Percentiles rank a stretch among this genome's conserved stretches.
Evolutionary conservation across 2,113 vertebrate species (phyloP).

Genomic region (Protomyctophum bolini): DNA sequence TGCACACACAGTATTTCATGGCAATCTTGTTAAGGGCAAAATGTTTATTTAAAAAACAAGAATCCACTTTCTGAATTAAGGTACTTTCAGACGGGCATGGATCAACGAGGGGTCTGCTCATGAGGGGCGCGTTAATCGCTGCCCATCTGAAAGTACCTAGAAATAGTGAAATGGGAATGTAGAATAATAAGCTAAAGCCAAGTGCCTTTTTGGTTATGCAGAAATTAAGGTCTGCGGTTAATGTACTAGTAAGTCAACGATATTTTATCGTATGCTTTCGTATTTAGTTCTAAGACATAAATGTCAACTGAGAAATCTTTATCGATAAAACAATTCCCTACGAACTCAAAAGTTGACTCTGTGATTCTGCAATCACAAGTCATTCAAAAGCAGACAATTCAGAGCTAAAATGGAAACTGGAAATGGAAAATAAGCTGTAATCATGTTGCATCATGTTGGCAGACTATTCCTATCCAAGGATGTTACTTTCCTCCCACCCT

Average conservation of each 20-base stretch:
- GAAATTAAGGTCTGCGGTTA: too few species aligned
- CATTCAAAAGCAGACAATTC: conserved; percentile 21
- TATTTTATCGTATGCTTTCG: too few species aligned
- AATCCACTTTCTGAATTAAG: not conserved
- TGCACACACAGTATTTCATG: conserved; percentile 31
- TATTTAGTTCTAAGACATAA: too few species aligned
- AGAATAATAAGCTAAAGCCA: not conserved
- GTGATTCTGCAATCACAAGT: not conserved
- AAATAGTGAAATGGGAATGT: conserved; percentile 4
- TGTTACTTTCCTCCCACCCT: conserved; percentile 14
- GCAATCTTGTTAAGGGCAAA: conserved; percentile 14
- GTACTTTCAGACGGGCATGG: too few species aligned
- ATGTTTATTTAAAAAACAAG: conserved; percentile 2
- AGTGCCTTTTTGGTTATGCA: too few species aligned
- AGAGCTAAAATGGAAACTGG: not conserved
- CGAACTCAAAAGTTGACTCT: not conserved
- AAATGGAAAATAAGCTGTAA: conserved; percentile 10
- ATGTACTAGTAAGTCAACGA: too few species aligned
- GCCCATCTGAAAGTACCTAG: not conserved
- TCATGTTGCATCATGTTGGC: conserved; percentile 1
- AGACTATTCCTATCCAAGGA: conserved; percentile 13
- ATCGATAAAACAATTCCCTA: not conserved
- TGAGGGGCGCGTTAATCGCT: too few species aligned
- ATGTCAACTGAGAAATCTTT: too few species aligned
- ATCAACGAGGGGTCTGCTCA: too few species aligned